phyloP scores from a whole-genome alignment of 37 sponge, comb jelly and placozoan genomes.

The Ephydatia muelleri region DNA sequence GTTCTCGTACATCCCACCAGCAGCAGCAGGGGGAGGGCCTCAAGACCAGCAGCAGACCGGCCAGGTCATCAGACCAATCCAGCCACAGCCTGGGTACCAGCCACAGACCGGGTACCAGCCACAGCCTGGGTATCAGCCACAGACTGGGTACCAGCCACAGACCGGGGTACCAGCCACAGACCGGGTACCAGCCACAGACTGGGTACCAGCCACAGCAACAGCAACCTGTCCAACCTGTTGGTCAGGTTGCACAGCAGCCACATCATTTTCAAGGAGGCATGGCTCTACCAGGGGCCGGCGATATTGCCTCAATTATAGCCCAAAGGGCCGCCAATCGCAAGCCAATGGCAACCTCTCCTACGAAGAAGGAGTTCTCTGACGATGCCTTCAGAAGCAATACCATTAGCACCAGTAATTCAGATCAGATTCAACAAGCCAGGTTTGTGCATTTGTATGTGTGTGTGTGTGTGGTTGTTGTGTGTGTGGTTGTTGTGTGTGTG shows the following conservation, averaged over 20 bases:
- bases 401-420: conserved; percentile 2
- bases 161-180: not conserved
- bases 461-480: not conserved
- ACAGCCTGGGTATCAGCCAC: too few relatives aligned
- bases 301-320: conserved; percentile 67
- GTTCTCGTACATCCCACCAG: not conserved
- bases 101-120: not conserved
- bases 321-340: conserved; percentile 67
- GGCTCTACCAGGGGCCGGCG: conserved; percentile 21
- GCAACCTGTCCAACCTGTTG: not conserved
- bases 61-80: not conserved
- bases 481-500: not conserved
- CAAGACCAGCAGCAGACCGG: not conserved
- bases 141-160: not conserved
- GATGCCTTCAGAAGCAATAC: conserved; percentile 7
- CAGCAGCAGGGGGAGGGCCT: not conserved
- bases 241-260: not conserved
- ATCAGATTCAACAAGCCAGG: conserved; percentile 9
- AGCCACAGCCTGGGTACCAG: conserved; percentile 9
- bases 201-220: not conserved
- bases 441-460: not conserved
- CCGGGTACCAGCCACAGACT: not conserved
- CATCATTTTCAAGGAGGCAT: conserved; percentile 5
- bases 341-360: conserved; percentile 54
- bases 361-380: conserved; percentile 45